phyloP scores from a whole-genome alignment of 2,888 invertebrate genomes.

The Geophilus truncorum region DNA sequence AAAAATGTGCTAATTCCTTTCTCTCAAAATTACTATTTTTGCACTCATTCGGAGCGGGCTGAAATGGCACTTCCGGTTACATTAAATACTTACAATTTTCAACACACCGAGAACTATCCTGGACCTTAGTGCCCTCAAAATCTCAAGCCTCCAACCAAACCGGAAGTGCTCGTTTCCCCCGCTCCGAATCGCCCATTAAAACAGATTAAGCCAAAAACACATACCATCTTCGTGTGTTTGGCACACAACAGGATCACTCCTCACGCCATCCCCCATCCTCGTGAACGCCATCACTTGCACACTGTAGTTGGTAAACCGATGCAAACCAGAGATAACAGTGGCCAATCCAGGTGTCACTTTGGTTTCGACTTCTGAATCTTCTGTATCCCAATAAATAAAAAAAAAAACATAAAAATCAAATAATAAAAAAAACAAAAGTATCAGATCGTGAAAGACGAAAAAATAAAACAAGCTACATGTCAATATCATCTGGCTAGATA shows the following conservation, averaged over 20 bases:
- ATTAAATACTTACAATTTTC: too few species aligned
- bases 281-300: slow-evolving; percentile 32
- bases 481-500: neutral
- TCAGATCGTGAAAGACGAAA: neutral
- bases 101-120: too few species aligned
- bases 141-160: too few species aligned
- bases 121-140: too few species aligned
- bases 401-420: neutral
- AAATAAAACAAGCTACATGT: neutral
- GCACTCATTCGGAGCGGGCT: too few species aligned
- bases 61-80: too few species aligned
- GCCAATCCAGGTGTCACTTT: slow-evolving; percentile 17
- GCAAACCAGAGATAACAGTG: slow-evolving; percentile 28
- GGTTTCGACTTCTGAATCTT: neutral
- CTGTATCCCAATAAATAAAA: neutral
- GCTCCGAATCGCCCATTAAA: too few species aligned
- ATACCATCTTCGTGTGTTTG: slow-evolving; percentile 22
- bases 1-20: too few species aligned
- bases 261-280: neutral
- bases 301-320: slow-evolving; percentile 28
- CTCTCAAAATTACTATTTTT: too few species aligned
- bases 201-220: too few species aligned
- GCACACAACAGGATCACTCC: slow-evolving; percentile 22
- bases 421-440: neutral
- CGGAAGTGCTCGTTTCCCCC: too few species aligned